Base-by-base conservation (phyloP, 2,113 vertebrate genomes). In the Lepus timidus region DNA sequence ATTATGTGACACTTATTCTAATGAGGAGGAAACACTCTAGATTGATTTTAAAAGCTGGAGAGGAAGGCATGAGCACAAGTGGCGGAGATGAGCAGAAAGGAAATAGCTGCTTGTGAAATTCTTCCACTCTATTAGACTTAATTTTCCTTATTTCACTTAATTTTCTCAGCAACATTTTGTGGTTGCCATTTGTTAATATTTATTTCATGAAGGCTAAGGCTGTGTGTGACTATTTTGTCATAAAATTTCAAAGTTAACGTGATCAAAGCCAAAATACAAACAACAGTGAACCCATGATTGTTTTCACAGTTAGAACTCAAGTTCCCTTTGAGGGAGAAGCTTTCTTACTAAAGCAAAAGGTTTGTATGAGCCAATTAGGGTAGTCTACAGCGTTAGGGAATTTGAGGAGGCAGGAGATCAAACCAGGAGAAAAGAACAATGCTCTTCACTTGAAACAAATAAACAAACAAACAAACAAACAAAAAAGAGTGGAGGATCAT, bases 1-100 rank as follows among this genome's bases (percentile, higher is more conserved):
- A 33, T 36, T 51, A 2, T 86, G 39, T 73, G 51, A 68, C 19
- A 58, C 81, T 93, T 93, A 64, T 62, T 83, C 83, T 67, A 87
- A 75, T 67, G 10, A 71, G 68, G 44, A 84, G 90, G 65, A 90
- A 88, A 80, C 11, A 76, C 1, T 75, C 39, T 55, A 36, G 25
- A 71, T 31, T 84, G 65, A 84, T 87, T 91, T 93, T 90, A 86
- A 84, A 51, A 91, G 71, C 19, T 55, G 13, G n/a, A 86, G 4
- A 80, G 23, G 33, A 67, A 64, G 44, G 16, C 17, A 51, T 51
- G 52, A 61, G 3, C 78, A 62, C 52, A 91, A 8, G 27, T 75
- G 25, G 19, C 9, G 23, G 65, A 55, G 16, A 88, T 82, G 73
- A 86, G 11, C 12, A 80, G 65, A 20, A 86, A 85, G 67, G 27